These are phyloP conservation scores for Cheilosia urbana DNA, from an alignment of 2,888 invertebrate genomes.

Conservation along the genomic window DNA sequence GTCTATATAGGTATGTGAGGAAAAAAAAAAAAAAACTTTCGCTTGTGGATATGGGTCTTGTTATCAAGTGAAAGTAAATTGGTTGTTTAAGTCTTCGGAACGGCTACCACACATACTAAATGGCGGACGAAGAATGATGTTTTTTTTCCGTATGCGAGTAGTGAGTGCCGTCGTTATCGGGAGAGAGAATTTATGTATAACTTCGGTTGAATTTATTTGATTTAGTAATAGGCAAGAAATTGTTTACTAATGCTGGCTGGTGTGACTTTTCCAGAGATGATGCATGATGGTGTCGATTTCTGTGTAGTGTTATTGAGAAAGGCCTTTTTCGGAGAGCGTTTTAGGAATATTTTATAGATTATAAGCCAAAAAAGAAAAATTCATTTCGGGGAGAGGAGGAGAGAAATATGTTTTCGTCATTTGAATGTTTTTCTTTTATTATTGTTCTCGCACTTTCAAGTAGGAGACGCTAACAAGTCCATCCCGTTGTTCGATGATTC, in stretches of 20 bases:
- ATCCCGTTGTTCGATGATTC: neutral
- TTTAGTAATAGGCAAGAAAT: constrained; percentile 32
- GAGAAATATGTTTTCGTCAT: constrained; percentile 13
- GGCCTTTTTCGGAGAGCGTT: too few relatives aligned
- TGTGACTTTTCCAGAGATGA: neutral
- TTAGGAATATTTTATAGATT: constrained; percentile 13
- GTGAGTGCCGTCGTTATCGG: neutral
- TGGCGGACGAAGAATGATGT: constrained; percentile 28
- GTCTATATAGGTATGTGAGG: neutral
- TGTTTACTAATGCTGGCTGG: neutral
- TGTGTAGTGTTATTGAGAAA: neutral
- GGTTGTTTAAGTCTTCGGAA: constrained; percentile 43
- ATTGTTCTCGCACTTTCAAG: constrained; percentile 7
- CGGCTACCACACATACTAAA: constrained; percentile 28
- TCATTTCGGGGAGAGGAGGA: neutral
- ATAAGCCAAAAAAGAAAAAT: neutral
- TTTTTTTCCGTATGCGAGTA: constrained; percentile 4
- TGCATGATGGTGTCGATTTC: neutral
- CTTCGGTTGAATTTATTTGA: neutral
- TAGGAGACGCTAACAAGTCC: neutral
- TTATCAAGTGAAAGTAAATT: constrained; percentile 74
- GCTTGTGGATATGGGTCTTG: constrained; percentile 68
- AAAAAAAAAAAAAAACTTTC: constrained; percentile 69
- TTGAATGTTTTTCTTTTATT: neutral
- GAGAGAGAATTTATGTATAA: constrained; percentile 7